phyloP scores from a whole-genome alignment of 1,140 invertebrate species.

The Cotesia glomerata region DNA sequence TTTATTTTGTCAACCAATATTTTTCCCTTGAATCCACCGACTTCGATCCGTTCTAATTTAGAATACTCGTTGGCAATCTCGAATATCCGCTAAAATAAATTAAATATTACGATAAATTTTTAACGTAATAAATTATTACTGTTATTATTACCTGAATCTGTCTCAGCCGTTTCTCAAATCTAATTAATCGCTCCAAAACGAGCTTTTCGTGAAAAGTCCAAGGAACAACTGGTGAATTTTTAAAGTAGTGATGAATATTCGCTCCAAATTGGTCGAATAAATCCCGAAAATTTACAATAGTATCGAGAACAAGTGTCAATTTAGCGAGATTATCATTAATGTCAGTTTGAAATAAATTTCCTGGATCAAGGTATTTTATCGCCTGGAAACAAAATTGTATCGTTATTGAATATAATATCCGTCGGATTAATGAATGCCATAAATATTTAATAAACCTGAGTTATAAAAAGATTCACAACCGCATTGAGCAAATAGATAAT shows the following conservation, averaged over 20 bases:
- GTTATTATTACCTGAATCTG: conserved; percentile 44
- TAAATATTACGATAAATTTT: conserved; percentile 33
- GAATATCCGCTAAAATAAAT: conserved; percentile 71
- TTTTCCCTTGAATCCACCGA: conserved; percentile 79
- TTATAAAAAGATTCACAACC: conserved; percentile 79
- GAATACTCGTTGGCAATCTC: conserved; percentile 78
- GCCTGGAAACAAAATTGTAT: conserved; percentile 39
- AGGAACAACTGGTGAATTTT: conserved; percentile 53
- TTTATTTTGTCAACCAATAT: conserved; percentile 63
- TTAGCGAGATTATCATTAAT: conserved; percentile 61
- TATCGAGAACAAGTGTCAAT: conserved; percentile 40
- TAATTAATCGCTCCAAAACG: conserved; percentile 68
- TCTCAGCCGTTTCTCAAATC: conserved; percentile 65
- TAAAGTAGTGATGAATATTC: conserved; percentile 67
- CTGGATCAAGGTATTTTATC: conserved; percentile 53
- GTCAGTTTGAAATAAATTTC: conserved; percentile 70
- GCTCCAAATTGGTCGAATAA: conserved; percentile 60
- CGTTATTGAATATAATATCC: neutral
- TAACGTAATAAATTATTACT: neutral
- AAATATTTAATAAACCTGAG: conserved; percentile 60
- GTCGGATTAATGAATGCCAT: neutral
- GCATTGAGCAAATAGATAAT: conserved; percentile 77
- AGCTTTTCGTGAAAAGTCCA: conserved; percentile 73
- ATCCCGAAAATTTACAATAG: conserved; percentile 47
- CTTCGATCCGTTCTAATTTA: conserved; percentile 88